Percentiles rank a stretch among this genome's conserved stretches.
Conservation (phyloP, 2,797 vertebrate genomes). For the Natrix natrix region DNA sequence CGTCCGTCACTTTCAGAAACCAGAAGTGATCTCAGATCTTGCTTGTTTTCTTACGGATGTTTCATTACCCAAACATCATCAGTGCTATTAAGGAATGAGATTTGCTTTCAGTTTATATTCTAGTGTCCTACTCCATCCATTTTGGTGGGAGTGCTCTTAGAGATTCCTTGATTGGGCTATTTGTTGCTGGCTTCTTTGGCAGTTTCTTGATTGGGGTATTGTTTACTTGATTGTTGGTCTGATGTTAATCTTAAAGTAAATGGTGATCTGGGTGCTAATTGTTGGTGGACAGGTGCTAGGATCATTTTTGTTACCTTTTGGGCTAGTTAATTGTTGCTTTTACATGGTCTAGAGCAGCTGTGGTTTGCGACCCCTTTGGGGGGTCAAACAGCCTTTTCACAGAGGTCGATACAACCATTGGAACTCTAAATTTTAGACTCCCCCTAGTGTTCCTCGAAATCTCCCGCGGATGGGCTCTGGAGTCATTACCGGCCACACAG, state of each 20-base stretch:
- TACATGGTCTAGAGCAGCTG: background rate
- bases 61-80: background rate
- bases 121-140: background rate
- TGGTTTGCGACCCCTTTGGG: too few species aligned
- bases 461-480: too few species aligned
- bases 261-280: background rate
- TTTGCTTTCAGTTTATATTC: background rate
- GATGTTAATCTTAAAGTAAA: background rate
- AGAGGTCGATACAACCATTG: too few species aligned
- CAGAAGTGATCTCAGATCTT: background rate
- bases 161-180: background rate
- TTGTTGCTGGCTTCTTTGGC: background rate
- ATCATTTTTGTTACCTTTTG: background rate
- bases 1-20: too few species aligned
- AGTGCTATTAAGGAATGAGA: background rate
- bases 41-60: background rate
- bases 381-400: too few species aligned
- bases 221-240: background rate
- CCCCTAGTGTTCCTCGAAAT: too few species aligned
- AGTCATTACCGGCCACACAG: too few species aligned
- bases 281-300: background rate
- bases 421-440: too few species aligned
- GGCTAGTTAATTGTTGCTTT: background rate
- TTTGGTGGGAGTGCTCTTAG: background rate
- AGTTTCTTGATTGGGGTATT: background rate